Evolutionary conservation across 1,140 invertebrate species (phyloP).

Genomic region (Leptoteleia sp.): DNA sequence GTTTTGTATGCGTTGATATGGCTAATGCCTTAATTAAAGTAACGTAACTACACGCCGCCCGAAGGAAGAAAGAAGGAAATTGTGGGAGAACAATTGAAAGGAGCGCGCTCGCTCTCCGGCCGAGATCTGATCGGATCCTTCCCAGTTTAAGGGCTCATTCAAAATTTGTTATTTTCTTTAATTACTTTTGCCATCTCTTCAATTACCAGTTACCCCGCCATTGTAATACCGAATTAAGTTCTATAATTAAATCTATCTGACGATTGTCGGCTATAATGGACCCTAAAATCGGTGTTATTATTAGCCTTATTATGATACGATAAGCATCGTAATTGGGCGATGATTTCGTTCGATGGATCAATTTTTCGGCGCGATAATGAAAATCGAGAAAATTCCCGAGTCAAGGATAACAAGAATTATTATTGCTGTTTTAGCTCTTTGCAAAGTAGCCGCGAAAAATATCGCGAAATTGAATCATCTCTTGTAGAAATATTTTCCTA

Average conservation of each 20-base stretch:
- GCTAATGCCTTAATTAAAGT: constrained; percentile 56
- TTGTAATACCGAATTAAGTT: constrained; percentile 33
- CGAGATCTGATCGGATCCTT: constrained; percentile 46
- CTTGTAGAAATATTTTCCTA: too few species aligned
- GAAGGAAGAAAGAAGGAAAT: constrained; percentile 38
- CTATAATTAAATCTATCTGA: constrained; percentile 42
- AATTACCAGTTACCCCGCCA: constrained; percentile 30
- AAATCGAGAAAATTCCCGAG: not conserved
- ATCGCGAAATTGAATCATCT: too few species aligned
- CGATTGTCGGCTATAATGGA: constrained; percentile 22
- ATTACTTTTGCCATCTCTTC: constrained; percentile 42
- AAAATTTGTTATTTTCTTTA: constrained; percentile 59
- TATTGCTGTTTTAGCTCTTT: too few species aligned
- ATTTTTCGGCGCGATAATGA: constrained; percentile 3
- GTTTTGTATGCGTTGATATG: constrained; percentile 52
- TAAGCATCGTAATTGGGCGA: not conserved
- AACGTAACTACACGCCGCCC: constrained; percentile 18
- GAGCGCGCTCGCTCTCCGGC: constrained; percentile 8
- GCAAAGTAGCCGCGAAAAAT: too few species aligned
- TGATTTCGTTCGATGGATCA: constrained; percentile 13
- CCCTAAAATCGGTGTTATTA: constrained; percentile 11
- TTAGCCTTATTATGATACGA: constrained; percentile 22
- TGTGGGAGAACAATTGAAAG: constrained; percentile 54
- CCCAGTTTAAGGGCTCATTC: constrained; percentile 42
- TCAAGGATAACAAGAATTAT: too few species aligned